Conservation (phyloP, 2,888 invertebrate species). For the Parapristionchus giblindavisi region DNA sequence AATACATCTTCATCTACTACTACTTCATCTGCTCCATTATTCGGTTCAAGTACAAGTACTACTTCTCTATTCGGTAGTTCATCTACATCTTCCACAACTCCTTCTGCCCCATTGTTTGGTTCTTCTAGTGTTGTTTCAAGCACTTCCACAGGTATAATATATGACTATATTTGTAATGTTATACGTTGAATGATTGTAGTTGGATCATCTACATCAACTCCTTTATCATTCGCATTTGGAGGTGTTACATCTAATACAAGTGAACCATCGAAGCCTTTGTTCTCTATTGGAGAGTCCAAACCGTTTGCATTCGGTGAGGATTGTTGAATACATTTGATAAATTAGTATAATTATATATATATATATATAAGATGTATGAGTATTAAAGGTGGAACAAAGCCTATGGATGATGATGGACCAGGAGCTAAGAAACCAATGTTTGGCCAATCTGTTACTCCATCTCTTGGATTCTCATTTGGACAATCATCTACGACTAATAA, state of each 20-base stretch:
- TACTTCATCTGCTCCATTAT: neutral
- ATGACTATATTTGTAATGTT: too few species aligned
- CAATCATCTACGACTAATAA: neutral
- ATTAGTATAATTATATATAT: too few species aligned
- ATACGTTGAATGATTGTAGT: neutral
- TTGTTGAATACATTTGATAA: too few species aligned
- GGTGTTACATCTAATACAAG: too few species aligned
- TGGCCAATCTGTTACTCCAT: neutral
- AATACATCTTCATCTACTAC: neutral
- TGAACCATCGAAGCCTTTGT: neutral
- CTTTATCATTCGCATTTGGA: too few species aligned
- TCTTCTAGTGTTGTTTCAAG: neutral
- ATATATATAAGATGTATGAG: neutral
- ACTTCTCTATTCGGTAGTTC: conserved; percentile 1
- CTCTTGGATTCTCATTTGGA: neutral
- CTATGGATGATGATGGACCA: conserved; percentile 15
- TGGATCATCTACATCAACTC: neutral
- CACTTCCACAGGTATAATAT: neutral
- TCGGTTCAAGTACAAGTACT: neutral
- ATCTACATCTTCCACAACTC: neutral
- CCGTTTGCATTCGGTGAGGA: too few species aligned
- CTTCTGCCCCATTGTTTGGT: neutral
- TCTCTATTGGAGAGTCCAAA: neutral
- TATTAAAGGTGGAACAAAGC: neutral
- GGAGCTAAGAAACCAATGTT: conserved; percentile 27